Conservation (phyloP, 2,113 vertebrate genomes). For the Epinephelus fuscoguttatus region DNA sequence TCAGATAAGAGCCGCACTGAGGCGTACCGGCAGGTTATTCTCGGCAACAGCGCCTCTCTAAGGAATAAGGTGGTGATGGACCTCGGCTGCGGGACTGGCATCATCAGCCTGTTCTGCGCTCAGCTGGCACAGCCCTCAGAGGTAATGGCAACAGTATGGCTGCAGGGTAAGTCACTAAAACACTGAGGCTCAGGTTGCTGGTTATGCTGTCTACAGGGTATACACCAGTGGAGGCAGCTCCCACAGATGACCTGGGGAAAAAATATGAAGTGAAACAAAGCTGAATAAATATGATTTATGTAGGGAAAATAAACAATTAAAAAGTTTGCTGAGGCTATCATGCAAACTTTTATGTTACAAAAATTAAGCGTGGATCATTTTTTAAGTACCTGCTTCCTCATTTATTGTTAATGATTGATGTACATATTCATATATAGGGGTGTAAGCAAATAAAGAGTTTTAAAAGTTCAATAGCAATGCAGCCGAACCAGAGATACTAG, state of each 20-base stretch:
- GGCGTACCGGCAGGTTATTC: slow-evolving; percentile 83
- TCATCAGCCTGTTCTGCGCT: slow-evolving; percentile 89
- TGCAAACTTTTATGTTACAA: no score
- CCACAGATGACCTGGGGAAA: no score
- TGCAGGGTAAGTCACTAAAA: neutral
- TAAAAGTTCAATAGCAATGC: neutral
- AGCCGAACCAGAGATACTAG: neutral
- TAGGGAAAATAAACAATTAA: no score
- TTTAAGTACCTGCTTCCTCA: no score
- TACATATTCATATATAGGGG: neutral
- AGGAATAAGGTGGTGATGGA: slow-evolving; percentile 86
- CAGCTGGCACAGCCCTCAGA: slow-evolving; percentile 81
- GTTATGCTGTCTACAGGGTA: neutral
- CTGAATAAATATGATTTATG: no score
- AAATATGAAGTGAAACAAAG: no score
- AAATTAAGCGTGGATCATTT: no score
- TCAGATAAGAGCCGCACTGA: slow-evolving; percentile 86
- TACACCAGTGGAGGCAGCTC: no score
- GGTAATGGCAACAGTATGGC: slow-evolving; percentile 66
- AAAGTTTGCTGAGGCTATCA: no score
- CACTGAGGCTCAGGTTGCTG: neutral
- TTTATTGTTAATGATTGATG: no score
- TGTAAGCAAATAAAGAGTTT: neutral
- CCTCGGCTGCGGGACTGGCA: slow-evolving; percentile 87
- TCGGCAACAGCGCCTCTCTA: slow-evolving; percentile 81